Evolutionary conservation across 2,113 vertebrate genomes (phyloP).

Genomic region (Thomomys bottae): DNA sequence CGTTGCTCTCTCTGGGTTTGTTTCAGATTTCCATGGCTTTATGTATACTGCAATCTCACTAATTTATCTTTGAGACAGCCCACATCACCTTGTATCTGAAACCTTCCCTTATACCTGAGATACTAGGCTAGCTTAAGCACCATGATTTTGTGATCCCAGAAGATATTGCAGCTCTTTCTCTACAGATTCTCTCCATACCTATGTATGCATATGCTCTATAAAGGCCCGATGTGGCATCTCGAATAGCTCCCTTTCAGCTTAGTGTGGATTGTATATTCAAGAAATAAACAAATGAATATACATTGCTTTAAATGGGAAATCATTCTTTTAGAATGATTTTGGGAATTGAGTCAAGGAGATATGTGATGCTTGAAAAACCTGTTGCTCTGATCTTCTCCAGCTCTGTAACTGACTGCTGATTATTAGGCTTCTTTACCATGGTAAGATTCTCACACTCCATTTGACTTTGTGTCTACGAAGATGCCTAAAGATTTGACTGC

Average conservation of each 20-base stretch:
- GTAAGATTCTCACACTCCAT: not conserved
- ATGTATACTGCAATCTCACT: not conserved
- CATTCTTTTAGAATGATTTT: not conserved
- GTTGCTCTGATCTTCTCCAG: not conserved
- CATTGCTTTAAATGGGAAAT: not conserved
- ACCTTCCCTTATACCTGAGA: not conserved
- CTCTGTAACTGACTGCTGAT: not conserved
- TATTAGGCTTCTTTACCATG: not conserved
- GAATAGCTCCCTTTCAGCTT: not conserved
- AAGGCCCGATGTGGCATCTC: not conserved
- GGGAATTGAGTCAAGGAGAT: not conserved
- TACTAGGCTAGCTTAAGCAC: not conserved
- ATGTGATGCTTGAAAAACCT: not conserved
- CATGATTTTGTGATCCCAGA: not conserved
- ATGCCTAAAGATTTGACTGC: not conserved
- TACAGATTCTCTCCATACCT: not conserved
- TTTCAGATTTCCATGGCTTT: not conserved
- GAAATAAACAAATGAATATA: not conserved
- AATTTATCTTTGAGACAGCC: not conserved
- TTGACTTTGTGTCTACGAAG: not conserved
- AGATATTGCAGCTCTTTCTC: not conserved
- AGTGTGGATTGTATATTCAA: not conserved
- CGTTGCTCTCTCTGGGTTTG: not conserved
- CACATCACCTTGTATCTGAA: not conserved
- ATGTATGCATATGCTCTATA: not conserved